phyloP scores from a whole-genome alignment of 2,797 vertebrate genomes.

The Clarias pachynema region DNA sequence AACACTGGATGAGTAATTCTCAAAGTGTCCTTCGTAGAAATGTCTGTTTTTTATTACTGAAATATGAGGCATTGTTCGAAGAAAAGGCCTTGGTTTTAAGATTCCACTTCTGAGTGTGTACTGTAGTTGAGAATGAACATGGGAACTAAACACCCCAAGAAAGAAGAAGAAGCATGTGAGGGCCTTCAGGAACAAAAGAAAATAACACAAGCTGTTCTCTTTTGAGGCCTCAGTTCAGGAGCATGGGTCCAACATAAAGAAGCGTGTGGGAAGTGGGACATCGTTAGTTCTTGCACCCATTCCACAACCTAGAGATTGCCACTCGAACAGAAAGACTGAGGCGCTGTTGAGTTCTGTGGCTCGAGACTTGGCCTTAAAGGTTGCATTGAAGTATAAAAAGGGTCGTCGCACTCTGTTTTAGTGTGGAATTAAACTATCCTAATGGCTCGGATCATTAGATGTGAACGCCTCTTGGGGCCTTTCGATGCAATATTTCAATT shows the following conservation, averaged over 20 bases:
- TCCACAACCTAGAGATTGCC: constrained; percentile 20
- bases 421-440: constrained; percentile 35
- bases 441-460: constrained; percentile 27
- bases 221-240: constrained; percentile 49
- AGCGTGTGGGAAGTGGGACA: constrained; percentile 30
- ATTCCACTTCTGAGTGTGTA: neutral
- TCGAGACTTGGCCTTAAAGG: constrained; percentile 11
- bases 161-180: constrained; percentile 49
- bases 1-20: neutral
- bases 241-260: constrained; percentile 42
- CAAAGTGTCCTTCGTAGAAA: neutral
- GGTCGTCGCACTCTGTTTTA: constrained; percentile 27
- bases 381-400: constrained; percentile 16
- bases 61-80: neutral
- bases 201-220: constrained; percentile 60
- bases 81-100: neutral
- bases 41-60: neutral
- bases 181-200: constrained; percentile 58
- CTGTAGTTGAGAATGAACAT: constrained; percentile 28
- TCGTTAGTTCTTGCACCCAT: constrained; percentile 1
- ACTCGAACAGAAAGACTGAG: constrained; percentile 32
- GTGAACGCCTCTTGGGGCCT: constrained; percentile 40
- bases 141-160: constrained; percentile 44
- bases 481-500: constrained; percentile 23
- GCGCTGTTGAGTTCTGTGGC: constrained; percentile 23